Conservation (phyloP, 2,797 vertebrate genomes). For the Chelmon rostratus region DNA sequence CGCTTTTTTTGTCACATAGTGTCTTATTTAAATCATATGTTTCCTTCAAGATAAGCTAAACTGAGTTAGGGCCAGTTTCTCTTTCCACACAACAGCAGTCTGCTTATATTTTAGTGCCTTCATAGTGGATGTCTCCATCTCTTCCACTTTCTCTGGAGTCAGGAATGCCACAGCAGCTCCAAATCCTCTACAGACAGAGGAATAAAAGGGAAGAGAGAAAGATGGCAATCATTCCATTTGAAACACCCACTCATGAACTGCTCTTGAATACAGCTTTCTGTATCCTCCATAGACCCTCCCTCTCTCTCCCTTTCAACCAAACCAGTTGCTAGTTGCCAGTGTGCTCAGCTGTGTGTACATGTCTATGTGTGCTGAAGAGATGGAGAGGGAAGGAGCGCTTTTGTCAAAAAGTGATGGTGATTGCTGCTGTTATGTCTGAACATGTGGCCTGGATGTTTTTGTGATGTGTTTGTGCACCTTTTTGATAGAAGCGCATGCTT, state of each 20-base stretch:
- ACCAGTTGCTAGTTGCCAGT: constrained; percentile 29
- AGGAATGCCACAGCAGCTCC: constrained; percentile 32
- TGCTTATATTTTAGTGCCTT: constrained; percentile 35
- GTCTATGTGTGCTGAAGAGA: constrained; percentile 16
- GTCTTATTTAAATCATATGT: background rate
- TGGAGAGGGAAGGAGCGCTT: background rate
- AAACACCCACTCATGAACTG: constrained; percentile 67
- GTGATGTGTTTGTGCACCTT: constrained; percentile 35
- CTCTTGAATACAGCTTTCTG: constrained; percentile 52
- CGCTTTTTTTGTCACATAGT: background rate
- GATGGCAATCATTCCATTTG: constrained; percentile 47
- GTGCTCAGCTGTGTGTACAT: constrained; percentile 20
- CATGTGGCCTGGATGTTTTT: constrained; percentile 25
- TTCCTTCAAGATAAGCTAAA: constrained; percentile 5
- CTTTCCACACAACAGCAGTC: constrained; percentile 34
- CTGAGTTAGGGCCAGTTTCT: background rate
- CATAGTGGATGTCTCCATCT: constrained; percentile 29
- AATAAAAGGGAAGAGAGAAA: constrained; percentile 23
- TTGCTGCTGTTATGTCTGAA: constrained; percentile 21
- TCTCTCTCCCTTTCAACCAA: constrained; percentile 24
- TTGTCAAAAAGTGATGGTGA: constrained; percentile 2
- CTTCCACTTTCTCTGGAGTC: constrained; percentile 17
- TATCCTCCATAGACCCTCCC: constrained; percentile 14
- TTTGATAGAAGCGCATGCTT: constrained; percentile 59
- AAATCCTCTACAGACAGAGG: constrained; percentile 20